phyloP scores from a whole-genome alignment of 2,888 invertebrate genomes.

The Eucera pruinosa region DNA sequence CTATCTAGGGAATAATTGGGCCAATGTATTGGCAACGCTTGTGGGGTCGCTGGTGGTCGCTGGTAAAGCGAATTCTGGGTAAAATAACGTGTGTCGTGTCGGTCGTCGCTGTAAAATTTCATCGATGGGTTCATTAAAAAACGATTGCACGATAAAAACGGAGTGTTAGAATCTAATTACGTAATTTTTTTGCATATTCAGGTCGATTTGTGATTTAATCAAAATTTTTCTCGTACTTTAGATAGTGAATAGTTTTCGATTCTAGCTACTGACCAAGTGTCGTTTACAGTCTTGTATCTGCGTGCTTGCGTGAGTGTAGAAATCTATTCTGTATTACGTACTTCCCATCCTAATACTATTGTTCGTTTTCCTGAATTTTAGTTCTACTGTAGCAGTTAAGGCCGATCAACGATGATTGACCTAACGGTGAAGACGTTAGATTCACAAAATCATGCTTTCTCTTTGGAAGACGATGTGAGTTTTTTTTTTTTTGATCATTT shows the following conservation, averaged over 20 bases:
- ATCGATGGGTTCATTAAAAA: slow-evolving; percentile 48
- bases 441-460: slow-evolving; percentile 93
- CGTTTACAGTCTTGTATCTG: slow-evolving; percentile 51
- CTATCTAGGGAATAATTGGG: slow-evolving; percentile 50
- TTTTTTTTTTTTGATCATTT: slow-evolving; percentile 19
- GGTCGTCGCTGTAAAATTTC: slow-evolving; percentile 56
- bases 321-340: slow-evolving; percentile 33
- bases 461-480: slow-evolving; percentile 94
- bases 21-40: slow-evolving; percentile 38
- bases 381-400: slow-evolving; percentile 22
- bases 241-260: slow-evolving; percentile 9
- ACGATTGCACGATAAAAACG: slow-evolving; percentile 30
- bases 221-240: not conserved
- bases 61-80: slow-evolving; percentile 75
- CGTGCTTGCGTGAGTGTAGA: slow-evolving; percentile 47
- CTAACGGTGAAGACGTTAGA: slow-evolving; percentile 96
- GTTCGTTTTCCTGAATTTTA: slow-evolving; percentile 32
- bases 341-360: slow-evolving; percentile 12
- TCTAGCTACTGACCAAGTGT: slow-evolving; percentile 43
- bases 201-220: slow-evolving; percentile 8
- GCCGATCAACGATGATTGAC: slow-evolving; percentile 87
- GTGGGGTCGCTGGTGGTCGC: slow-evolving; percentile 37
- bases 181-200: not conserved
- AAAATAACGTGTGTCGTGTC: slow-evolving; percentile 73
- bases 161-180: slow-evolving; percentile 16